A percentile compares a stretch with the other conserved stretches of the same genome.
phyloP scores from a whole-genome alignment of 2,797 vertebrate species.

The Falco biarmicus region DNA sequence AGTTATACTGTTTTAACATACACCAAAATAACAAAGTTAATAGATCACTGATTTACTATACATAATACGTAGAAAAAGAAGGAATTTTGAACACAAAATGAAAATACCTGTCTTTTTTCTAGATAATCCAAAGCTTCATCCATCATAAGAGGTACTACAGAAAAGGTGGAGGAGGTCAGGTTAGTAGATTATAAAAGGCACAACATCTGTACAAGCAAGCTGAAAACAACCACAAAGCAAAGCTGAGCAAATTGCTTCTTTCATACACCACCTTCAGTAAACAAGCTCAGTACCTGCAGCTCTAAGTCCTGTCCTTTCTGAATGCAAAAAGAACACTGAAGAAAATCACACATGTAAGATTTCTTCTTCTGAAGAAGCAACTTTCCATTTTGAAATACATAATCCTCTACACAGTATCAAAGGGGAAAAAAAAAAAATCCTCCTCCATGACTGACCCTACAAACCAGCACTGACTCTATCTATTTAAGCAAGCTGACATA shows the following conservation, averaged over 20 bases:
- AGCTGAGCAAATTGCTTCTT: background rate
- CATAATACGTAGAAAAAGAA: background rate
- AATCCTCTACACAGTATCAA: background rate
- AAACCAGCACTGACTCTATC: background rate
- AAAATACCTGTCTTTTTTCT: constrained; percentile 89
- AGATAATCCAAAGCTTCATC: constrained; percentile 93
- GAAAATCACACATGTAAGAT: accelerated
- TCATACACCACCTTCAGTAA: background rate
- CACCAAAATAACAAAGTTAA: background rate
- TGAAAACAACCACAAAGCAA: background rate
- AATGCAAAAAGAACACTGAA: background rate
- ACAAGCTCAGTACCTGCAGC: background rate
- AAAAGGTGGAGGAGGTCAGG: background rate
- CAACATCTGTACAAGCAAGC: background rate
- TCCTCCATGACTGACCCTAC: background rate
- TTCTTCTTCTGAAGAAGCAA: background rate
- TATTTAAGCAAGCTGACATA: background rate
- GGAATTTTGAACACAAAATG: background rate
- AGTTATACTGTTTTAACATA: background rate
- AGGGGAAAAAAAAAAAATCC: background rate
- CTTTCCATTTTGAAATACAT: background rate
- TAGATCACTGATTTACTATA: background rate
- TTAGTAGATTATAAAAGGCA: background rate
- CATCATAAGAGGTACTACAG: constrained; percentile 95
- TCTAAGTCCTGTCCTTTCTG: background rate